Base-by-base conservation (phyloP, 2,797 vertebrate genomes). In the Hybognathus amarus region DNA sequence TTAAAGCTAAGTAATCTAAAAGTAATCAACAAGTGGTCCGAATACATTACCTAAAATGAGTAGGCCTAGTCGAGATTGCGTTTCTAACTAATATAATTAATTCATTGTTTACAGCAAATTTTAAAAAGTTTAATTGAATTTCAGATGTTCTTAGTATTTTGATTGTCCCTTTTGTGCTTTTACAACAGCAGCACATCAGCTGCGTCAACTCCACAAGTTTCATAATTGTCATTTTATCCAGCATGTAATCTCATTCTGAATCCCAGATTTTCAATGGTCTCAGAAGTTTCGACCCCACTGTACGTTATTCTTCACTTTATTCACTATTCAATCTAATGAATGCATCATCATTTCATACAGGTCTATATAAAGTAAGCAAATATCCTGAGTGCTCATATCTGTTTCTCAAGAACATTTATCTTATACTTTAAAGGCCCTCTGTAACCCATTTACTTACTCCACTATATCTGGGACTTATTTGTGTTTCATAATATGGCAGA, bases 391-490 rank as follows among this genome's bases (percentile, higher is more conserved):
- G 30, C 79, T 67, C 9, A 27, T 22, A 70, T 84, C 56, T 78
- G 8, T 83, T 85, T 80, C 77, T 75, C n/a, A 68, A 75, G 40
- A 67, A 73, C 67, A 79, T 82, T 86, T 76, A 52, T 85, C 68
- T 85, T 69, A 36, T 61, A 61, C 75, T 76, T 63, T 70, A n/a
- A 86, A 84, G 66, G 56, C 77, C 22, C 68, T 77, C 71, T 50
- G 63, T 75, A 81, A 27, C 80, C 80, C 63, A 86, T 68, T 80
- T 81, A 69, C 83, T 86, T 68, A 75, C 75, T 85, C 52, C 63
- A 64, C 73, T 83, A 79, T 59, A 83, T 79, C 73, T 85, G 36
- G 52, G 73, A 81, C 83, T 85, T 86, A 80, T 76, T 74, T 74
- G 76, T 85, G 54, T 70, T 67, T 81, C 54, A 42, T 77, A 64